Percentiles rank a stretch among this genome's conserved stretches.
Conservation (phyloP, 2,888 invertebrate genomes). For the Aphrophora alni region DNA sequence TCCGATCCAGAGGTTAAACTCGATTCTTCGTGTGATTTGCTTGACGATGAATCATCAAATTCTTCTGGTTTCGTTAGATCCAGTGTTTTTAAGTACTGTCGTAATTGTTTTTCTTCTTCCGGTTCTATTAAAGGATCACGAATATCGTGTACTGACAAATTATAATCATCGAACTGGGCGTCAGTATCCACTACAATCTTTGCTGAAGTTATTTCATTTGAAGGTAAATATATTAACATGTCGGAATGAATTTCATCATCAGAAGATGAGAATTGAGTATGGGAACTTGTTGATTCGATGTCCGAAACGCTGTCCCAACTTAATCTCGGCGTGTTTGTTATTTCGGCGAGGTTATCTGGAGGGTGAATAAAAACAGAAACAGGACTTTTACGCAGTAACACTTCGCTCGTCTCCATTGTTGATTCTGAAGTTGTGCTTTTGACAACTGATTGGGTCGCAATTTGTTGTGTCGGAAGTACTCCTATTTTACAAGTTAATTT, state of each 20-base stretch:
- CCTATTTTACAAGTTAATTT: neutral
- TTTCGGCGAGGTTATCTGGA: conserved; percentile 26
- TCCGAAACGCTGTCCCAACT: conserved; percentile 35
- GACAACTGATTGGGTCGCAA: neutral
- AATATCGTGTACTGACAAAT: conserved; percentile 27
- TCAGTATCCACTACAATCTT: conserved; percentile 18
- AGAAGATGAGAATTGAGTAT: conserved; percentile 2
- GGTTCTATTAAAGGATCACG: conserved; percentile 57
- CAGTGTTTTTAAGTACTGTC: conserved; percentile 64
- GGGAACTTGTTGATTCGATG: conserved; percentile 15
- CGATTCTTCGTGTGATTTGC: conserved; percentile 27
- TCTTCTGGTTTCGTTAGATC: conserved; percentile 56
- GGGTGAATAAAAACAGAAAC: conserved; percentile 29
- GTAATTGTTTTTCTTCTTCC: conserved; percentile 64
- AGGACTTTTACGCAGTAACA: neutral
- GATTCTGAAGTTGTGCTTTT: neutral
- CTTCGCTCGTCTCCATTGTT: neutral
- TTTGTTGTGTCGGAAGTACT: neutral
- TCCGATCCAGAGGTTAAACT: conserved; percentile 15
- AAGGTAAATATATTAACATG: conserved; percentile 25
- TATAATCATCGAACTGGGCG: conserved; percentile 24
- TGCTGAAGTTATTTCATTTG: conserved; percentile 23
- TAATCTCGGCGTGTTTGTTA: conserved; percentile 12
- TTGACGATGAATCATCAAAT: conserved; percentile 27
- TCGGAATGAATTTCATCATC: conserved; percentile 34